Evolutionary conservation across 2,797 vertebrate species (phyloP).

Genomic region (Podargus strigoides): DNA sequence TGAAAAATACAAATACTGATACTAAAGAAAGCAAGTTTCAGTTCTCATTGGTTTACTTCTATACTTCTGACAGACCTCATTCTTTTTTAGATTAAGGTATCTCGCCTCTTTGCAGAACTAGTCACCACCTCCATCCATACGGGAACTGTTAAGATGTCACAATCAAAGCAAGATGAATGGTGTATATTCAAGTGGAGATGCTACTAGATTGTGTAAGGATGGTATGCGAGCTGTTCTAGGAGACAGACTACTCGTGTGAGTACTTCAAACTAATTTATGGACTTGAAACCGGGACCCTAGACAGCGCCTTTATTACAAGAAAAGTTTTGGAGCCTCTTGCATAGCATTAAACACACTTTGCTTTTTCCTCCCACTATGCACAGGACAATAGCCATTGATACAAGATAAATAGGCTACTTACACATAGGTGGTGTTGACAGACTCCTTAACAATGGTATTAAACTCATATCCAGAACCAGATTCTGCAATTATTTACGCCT

Average conservation of each 20-base stretch:
- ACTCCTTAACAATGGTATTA: not conserved
- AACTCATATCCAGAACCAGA: not conserved
- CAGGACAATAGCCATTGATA: not conserved
- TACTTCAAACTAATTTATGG: not conserved
- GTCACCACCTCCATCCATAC: not conserved
- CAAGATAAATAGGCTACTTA: not conserved
- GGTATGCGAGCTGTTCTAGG: not conserved
- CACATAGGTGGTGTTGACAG: not conserved
- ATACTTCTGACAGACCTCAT: not conserved
- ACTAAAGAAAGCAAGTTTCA: not conserved
- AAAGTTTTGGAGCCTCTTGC: not conserved
- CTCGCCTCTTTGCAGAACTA: not conserved
- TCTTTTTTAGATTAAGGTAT: not conserved
- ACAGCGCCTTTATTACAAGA: not conserved
- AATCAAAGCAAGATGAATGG: not conserved
- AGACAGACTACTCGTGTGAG: not conserved
- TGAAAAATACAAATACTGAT: not conserved
- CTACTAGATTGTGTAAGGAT: not conserved
- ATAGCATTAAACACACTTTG: not conserved
- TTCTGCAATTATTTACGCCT: not conserved
- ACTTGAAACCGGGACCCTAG: not conserved
- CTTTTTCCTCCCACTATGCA: not conserved
- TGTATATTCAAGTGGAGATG: not conserved
- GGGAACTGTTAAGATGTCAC: not conserved
- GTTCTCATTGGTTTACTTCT: not conserved